These are phyloP conservation scores for Tamias sibiricus DNA, from an alignment of 2,113 vertebrate genomes.

Conservation along the genomic window DNA sequence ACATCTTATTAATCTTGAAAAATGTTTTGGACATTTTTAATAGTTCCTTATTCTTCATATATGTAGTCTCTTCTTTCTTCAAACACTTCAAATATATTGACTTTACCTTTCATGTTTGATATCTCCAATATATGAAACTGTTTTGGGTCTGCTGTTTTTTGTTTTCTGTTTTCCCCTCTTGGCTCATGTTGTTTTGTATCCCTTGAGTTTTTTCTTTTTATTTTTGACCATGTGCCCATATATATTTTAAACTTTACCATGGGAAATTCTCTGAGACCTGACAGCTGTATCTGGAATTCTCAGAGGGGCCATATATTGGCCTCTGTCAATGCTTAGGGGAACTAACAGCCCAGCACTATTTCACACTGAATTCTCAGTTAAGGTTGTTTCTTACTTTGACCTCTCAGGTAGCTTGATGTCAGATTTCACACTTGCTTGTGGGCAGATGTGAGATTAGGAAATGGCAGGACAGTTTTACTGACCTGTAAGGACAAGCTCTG, in stretches of 20 bases:
- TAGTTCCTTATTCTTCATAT: neutral
- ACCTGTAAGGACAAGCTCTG: neutral
- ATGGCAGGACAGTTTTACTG: neutral
- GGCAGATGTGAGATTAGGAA: neutral
- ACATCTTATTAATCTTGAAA: neutral
- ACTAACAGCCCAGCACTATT: neutral
- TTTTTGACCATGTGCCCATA: neutral
- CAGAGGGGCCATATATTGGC: neutral
- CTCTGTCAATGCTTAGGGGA: neutral
- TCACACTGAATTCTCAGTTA: neutral
- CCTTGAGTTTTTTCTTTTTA: neutral
- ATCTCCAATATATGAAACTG: neutral
- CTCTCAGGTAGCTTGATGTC: neutral
- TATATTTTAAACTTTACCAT: neutral
- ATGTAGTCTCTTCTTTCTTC: neutral
- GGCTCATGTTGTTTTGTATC: neutral
- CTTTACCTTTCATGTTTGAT: neutral
- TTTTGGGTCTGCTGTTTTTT: neutral
- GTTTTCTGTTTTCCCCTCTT: neutral
- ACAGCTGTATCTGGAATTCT: neutral
- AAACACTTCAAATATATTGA: neutral
- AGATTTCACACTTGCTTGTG: neutral
- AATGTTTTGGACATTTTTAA: neutral
- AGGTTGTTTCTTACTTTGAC: neutral
- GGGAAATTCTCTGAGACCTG: neutral